These are phyloP conservation scores for Amyelois transitella DNA, from an alignment of 1,140 invertebrate species.

Conservation along the genomic window DNA sequence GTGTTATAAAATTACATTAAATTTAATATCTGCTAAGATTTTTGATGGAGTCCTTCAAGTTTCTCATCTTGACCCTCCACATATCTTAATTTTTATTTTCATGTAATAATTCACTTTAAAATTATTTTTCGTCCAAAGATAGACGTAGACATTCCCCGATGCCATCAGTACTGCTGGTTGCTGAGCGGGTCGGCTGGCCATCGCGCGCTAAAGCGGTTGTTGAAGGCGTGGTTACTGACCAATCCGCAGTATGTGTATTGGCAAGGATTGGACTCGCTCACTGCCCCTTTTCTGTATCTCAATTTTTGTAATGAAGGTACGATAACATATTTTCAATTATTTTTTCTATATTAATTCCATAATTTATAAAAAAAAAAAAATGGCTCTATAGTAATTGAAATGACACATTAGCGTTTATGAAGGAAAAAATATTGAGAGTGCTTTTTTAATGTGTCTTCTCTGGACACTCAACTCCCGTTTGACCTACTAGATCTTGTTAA, in stretches of 20 bases:
- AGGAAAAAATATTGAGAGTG: no score
- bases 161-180: conserved; percentile 98
- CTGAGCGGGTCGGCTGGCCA: conserved; percentile 95
- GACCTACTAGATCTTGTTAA: no score
- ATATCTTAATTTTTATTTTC: not conserved
- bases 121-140: conserved; percentile 77
- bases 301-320: conserved; percentile 98
- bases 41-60: no score
- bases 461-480: no score
- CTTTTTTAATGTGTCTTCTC: no score
- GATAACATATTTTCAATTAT: not conserved
- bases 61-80: no score
- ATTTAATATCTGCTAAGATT: no score
- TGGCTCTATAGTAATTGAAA: no score
- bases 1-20: no score
- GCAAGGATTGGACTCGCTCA: conserved; percentile 98
- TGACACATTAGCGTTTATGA: no score
- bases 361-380: no score
- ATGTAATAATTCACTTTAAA: not conserved
- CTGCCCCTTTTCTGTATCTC: conserved; percentile 96
- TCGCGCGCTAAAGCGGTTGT: conserved; percentile 91
- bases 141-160: conserved; percentile 98
- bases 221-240: conserved; percentile 97
- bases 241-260: conserved; percentile 99
- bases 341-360: no score